Evolutionary conservation across 2,888 invertebrate species (phyloP), one percentile per base, ranked within the genome.

Genomic region (Lithophane socia): DNA sequence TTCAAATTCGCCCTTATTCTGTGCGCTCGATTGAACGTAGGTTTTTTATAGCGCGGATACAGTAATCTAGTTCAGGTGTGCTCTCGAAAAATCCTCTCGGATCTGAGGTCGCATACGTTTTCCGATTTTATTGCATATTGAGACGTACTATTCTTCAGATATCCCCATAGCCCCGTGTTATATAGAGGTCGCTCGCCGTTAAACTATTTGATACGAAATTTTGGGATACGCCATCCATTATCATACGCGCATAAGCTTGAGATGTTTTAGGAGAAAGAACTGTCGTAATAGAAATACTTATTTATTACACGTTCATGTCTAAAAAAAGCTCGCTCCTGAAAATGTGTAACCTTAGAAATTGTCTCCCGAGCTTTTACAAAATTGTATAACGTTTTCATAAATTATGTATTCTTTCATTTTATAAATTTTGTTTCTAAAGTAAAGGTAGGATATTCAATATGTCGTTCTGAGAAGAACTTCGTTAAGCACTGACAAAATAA

Each of bases 41-140:
- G 92, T 93, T 94, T 95, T 94, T 95, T 95, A 95, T 94, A 93
- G 94, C 91, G 82, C 87, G 93, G 94, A 94, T 94, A 95, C 94
- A 93, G 95, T 96, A 96, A 95, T 96, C 94, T 94, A 93, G 94
- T 95, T 95, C 96, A 96, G 96, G 96, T 96, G 96, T 92, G 94
- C 93, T 93, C 92, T 90, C 90, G 94, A 93, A 93, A 95, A 92
- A 94, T 95, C 94, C 94, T 92, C 91, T 87, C 91, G 92, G 90
- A 93, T 93, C 93, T 94, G 94, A 95, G 94, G 94, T 94, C 94
- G 92, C 93, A 93, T 95, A 94, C 94, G 92, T 94, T 94, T 90
- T 87, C 93, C 91, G 90, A 92, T 94, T 96, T 96, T 96, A 96
- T 96, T 96, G 95, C 95, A 95, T 96, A 96, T 96, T 96, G 96